These are phyloP conservation scores for Stenoptilia bipunctidactyla DNA, from an alignment of 2,888 invertebrate species.

Conservation along the genomic window DNA sequence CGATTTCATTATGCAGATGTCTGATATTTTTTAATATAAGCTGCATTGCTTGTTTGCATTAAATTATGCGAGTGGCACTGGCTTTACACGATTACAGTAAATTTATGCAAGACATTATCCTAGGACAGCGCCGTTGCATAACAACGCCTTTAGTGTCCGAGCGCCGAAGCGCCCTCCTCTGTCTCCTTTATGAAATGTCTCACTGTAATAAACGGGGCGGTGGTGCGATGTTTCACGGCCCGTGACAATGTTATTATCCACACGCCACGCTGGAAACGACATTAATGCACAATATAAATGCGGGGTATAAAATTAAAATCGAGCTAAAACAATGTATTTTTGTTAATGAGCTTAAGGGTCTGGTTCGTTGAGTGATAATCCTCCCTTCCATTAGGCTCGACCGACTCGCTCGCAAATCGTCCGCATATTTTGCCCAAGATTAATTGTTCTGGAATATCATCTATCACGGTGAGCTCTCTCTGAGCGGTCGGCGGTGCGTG, in stretches of 20 bases:
- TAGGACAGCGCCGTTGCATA: slow-evolving; percentile 59
- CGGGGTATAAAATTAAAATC: neutral
- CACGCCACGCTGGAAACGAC: neutral
- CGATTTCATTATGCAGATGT: neutral
- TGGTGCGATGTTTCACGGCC: slow-evolving; percentile 4
- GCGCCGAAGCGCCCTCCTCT: slow-evolving; percentile 22
- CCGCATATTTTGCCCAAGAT: slow-evolving; percentile 70
- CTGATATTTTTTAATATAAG: slow-evolving; percentile 23
- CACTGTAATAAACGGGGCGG: slow-evolving; percentile 50
- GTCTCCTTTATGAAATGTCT: slow-evolving; percentile 58
- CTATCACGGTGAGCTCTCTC: slow-evolving; percentile 65
- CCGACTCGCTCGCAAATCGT: slow-evolving; percentile 69
- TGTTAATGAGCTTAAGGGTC: slow-evolving; percentile 50
- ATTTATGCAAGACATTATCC: slow-evolving; percentile 69
- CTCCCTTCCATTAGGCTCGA: slow-evolving; percentile 66
- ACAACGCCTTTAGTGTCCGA: slow-evolving; percentile 65
- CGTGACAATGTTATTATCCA: too few species aligned
- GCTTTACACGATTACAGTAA: slow-evolving; percentile 58
- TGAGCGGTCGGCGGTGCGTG: slow-evolving; percentile 63
- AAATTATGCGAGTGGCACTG: slow-evolving; percentile 55
- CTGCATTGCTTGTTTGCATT: slow-evolving; percentile 43
- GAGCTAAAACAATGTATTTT: slow-evolving; percentile 21
- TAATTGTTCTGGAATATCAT: slow-evolving; percentile 71
- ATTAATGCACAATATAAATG: neutral
- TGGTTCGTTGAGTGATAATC: slow-evolving; percentile 44